phyloP scores from a whole-genome alignment of 2,888 invertebrate genomes.

The Mythimna vitellina region DNA sequence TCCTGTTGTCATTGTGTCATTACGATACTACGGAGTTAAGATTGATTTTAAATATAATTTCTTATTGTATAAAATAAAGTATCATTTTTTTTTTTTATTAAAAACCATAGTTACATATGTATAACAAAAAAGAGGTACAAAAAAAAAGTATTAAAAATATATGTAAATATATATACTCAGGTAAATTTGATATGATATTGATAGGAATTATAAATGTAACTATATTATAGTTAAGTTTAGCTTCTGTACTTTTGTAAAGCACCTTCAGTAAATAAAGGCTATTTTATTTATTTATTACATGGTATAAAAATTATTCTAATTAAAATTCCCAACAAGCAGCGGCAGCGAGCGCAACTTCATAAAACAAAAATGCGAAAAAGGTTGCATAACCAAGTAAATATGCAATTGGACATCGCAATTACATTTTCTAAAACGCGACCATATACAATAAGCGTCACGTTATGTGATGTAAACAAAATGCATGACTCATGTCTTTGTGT shows the following conservation, averaged over 20 bases:
- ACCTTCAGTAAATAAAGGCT: no score
- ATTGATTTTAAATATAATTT: conserved; percentile 1
- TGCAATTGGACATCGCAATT: conserved; percentile 44
- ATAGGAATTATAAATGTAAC: no score
- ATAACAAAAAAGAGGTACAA: no score
- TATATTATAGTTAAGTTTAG: no score
- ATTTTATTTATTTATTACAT: no score
- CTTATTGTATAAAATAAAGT: not conserved
- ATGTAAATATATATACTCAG: no score
- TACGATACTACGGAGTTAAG: not conserved
- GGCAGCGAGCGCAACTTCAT: conserved; percentile 6
- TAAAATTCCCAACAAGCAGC: conserved; percentile 19
- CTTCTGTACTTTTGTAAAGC: no score
- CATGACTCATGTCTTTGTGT: conserved; percentile 59
- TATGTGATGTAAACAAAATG: conserved; percentile 64
- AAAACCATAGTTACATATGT: no score
- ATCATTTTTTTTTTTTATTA: no score
- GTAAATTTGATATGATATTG: no score
- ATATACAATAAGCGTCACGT: conserved; percentile 51
- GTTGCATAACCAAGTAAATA: conserved; percentile 50
- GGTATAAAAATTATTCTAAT: not conserved
- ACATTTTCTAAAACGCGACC: conserved; percentile 61
- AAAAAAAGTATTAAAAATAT: no score
- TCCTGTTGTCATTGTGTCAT: conserved; percentile 1
- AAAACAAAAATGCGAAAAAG: conserved; percentile 32